Percentiles rank a stretch among this genome's conserved stretches.
Evolutionary conservation across 2,113 vertebrate species (phyloP).

Genomic region (Gobiocypris rarus): DNA sequence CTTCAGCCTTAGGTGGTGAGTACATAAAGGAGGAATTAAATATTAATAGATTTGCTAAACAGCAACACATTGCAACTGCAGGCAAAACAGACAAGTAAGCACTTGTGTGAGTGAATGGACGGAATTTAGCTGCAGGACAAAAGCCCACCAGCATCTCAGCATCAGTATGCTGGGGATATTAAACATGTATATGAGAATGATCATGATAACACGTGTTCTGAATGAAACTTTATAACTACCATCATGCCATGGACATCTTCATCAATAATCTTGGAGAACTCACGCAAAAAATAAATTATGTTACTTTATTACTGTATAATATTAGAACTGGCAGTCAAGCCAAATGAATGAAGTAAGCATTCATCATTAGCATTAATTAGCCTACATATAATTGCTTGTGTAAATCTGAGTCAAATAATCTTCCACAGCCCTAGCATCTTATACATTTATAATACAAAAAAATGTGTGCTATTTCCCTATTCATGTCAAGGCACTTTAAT

Average conservation of each 20-base stretch:
- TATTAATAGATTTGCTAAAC: background rate
- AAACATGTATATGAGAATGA: background rate
- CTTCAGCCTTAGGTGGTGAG: background rate
- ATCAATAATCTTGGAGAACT: conserved; percentile 2
- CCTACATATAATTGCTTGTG: background rate
- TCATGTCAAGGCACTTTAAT: background rate
- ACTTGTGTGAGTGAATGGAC: background rate
- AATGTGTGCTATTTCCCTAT: background rate
- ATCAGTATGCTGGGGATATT: background rate
- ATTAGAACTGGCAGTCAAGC: background rate
- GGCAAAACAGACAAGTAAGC: background rate
- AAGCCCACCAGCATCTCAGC: background rate
- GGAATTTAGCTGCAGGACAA: background rate
- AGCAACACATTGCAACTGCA: conserved; percentile 2
- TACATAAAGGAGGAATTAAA: background rate
- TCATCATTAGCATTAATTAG: conserved; percentile 15
- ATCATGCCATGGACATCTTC: background rate
- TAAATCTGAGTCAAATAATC: background rate
- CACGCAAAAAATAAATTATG: background rate
- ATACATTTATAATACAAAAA: background rate
- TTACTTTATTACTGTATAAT: background rate
- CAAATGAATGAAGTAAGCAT: background rate
- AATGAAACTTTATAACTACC: background rate
- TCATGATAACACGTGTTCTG: too few species aligned
- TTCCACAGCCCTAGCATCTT: background rate